Conservation (phyloP, 1,140 invertebrate species). For the Chironomus tepperi region DNA sequence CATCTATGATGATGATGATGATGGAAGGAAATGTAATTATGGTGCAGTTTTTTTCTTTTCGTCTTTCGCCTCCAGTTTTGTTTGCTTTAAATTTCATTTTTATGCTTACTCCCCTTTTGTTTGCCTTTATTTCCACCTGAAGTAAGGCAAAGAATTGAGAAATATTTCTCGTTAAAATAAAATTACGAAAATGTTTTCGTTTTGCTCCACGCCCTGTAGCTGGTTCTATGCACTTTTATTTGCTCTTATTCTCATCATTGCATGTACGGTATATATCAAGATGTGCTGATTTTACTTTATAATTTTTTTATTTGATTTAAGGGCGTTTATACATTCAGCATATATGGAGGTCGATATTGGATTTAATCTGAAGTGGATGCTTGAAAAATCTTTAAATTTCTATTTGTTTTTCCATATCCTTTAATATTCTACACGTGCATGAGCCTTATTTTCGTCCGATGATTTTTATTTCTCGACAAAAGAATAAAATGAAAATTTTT, state of each 20-base stretch:
- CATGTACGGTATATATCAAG: too few species aligned
- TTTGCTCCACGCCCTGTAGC: neutral
- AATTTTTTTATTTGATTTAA: too few species aligned
- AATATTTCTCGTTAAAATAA: neutral
- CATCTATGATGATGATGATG: neutral
- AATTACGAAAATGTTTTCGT: slow-evolving; percentile 14
- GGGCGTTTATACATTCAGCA: too few species aligned
- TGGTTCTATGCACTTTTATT: neutral
- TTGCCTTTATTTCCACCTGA: slow-evolving; percentile 7
- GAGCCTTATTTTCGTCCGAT: too few species aligned
- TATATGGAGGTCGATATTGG: too few species aligned
- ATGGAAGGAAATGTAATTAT: slow-evolving; percentile 22
- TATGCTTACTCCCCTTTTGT: neutral
- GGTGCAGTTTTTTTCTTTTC: neutral
- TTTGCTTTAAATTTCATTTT: slow-evolving; percentile 20
- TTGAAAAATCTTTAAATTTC: too few species aligned
- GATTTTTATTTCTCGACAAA: too few species aligned
- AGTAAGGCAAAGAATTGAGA: neutral
- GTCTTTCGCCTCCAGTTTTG: neutral
- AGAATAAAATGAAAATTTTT: too few species aligned
- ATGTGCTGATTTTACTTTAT: too few species aligned
- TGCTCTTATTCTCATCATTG: neutral
- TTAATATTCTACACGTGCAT: too few species aligned
- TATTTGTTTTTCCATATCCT: too few species aligned
- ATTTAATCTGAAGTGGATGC: too few species aligned